These are phyloP conservation scores for Esox niger DNA, from an alignment of 2,113 vertebrate species.

Conservation along the genomic window DNA sequence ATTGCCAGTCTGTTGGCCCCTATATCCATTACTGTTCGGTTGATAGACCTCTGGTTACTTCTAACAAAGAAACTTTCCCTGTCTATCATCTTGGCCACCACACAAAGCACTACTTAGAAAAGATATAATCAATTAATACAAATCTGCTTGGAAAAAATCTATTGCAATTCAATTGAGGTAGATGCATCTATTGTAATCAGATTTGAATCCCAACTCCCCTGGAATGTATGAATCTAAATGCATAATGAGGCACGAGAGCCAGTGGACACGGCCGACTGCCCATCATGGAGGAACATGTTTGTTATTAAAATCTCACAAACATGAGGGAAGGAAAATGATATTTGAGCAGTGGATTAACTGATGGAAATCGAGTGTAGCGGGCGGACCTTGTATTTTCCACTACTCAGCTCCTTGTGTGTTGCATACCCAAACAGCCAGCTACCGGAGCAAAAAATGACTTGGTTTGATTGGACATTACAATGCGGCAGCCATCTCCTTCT, in stretches of 20 bases:
- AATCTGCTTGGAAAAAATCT: background rate
- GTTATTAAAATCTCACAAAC: slow-evolving; percentile 4
- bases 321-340: background rate
- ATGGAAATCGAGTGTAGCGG: background rate
- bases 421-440: slow-evolving; percentile 4
- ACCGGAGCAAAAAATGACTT: background rate
- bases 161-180: background rate
- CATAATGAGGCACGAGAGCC: background rate
- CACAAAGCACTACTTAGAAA: too few relatives aligned
- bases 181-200: background rate
- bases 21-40: background rate
- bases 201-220: background rate
- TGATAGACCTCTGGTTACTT: background rate
- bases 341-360: background rate
- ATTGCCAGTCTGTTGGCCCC: background rate
- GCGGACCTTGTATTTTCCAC: background rate
- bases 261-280: background rate
- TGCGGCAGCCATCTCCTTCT: background rate
- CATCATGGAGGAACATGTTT: background rate
- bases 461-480: slow-evolving; percentile 5
- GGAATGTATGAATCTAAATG: background rate
- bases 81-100: background rate
- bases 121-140: background rate
- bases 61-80: background rate
- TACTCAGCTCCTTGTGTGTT: background rate